phyloP scores from a whole-genome alignment of 2,888 invertebrate species.

The Oxytorus armatus region DNA sequence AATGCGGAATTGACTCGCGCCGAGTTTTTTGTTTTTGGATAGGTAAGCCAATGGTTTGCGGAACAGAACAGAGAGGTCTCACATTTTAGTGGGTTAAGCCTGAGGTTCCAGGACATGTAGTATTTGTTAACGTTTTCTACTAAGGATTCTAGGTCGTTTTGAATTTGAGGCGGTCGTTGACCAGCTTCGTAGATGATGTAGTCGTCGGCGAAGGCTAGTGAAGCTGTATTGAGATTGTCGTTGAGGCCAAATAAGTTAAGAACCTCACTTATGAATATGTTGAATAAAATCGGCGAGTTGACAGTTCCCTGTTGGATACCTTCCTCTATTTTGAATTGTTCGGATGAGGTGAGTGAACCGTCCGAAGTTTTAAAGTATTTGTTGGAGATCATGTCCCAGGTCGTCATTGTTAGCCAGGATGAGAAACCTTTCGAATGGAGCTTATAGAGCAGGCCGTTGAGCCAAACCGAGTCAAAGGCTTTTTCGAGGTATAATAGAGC shows the following conservation, averaged over 20 bases:
- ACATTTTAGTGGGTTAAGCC: slow-evolving; percentile 50
- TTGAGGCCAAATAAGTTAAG: not conserved
- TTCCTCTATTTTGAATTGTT: not conserved
- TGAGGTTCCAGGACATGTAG: slow-evolving; percentile 51
- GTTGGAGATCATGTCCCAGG: not conserved
- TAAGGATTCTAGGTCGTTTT: not conserved
- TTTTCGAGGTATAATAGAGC: not conserved
- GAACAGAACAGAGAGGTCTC: slow-evolving; percentile 61
- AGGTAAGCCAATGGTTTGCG: too few relatives aligned
- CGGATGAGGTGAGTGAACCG: not conserved
- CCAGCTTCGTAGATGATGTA: slow-evolving; percentile 16
- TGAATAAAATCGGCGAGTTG: not conserved
- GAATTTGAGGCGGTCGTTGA: not conserved
- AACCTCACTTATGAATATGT: not conserved
- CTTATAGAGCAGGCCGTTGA: not conserved
- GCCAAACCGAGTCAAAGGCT: too few relatives aligned
- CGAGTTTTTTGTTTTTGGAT: too few relatives aligned
- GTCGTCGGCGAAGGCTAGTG: not conserved
- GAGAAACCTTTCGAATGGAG: not conserved
- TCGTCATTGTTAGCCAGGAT: not conserved
- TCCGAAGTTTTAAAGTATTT: not conserved
- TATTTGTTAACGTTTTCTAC: slow-evolving; percentile 36
- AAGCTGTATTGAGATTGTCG: not conserved
- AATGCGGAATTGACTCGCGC: too few relatives aligned
- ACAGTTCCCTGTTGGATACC: not conserved